A percentile compares a stretch with the other conserved stretches of the same genome.
These are phyloP conservation scores for Synanthedon formicaeformis DNA, from an alignment of 2,888 invertebrate genomes.

Conservation along the genomic window DNA sequence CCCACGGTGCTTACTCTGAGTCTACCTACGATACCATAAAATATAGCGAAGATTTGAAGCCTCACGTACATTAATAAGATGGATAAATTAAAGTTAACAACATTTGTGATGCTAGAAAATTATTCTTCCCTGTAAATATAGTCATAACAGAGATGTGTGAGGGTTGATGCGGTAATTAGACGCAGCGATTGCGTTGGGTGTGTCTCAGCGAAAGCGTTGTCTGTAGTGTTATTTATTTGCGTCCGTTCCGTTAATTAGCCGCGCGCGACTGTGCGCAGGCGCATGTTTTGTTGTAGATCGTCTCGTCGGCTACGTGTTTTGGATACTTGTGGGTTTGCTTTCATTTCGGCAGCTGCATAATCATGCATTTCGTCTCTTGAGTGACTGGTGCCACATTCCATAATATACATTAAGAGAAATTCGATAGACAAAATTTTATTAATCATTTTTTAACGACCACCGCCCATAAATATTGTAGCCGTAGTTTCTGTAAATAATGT, in stretches of 20 bases:
- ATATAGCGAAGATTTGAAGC: conserved; percentile 60
- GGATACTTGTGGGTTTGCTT: conserved; percentile 31
- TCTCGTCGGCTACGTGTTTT: conserved; percentile 21
- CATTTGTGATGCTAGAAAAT: conserved; percentile 4
- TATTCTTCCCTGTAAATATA: conserved; percentile 35
- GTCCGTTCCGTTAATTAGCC: conserved; percentile 42
- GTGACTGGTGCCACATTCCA: no score
- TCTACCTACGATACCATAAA: conserved; percentile 61
- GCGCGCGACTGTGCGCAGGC: conserved; percentile 22
- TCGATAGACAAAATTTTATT: no score
- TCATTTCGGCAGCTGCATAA: conserved; percentile 37
- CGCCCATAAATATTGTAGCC: conserved; percentile 9
- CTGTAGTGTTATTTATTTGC: conserved; percentile 37
- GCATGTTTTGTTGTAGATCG: conserved; percentile 18
- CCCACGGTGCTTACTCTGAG: conserved; percentile 52
- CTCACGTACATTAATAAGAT: conserved; percentile 15
- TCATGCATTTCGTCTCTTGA: conserved; percentile 14
- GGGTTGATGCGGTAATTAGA: conserved; percentile 12
- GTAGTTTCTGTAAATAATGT: conserved; percentile 60
- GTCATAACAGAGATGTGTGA: conserved; percentile 17
- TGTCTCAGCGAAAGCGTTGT: conserved; percentile 22
- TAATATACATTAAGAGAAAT: no score
- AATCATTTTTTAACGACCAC: background rate
- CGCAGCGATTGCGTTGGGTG: conserved; percentile 16
- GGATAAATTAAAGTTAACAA: background rate